Conservation (phyloP, 2,888 invertebrate genomes). For the Lasioglossum marginatum region DNA sequence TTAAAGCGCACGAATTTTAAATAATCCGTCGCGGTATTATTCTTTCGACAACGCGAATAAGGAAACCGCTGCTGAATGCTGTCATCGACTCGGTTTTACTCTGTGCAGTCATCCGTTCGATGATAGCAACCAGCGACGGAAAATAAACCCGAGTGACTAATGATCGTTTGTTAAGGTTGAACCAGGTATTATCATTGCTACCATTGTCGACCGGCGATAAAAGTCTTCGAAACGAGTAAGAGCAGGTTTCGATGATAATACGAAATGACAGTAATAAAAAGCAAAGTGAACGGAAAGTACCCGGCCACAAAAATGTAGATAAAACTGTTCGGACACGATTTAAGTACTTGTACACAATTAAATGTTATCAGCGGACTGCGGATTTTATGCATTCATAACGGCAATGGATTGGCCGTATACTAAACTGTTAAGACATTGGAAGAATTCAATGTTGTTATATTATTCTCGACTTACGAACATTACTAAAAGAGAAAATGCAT, state of each 20-base stretch:
- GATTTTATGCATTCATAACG: not conserved
- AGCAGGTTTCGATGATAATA: not conserved
- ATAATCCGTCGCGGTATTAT: conserved; percentile 7
- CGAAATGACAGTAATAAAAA: not conserved
- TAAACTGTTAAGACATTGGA: too few species aligned
- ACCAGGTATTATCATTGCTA: not conserved
- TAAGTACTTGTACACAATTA: not conserved
- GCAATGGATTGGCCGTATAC: too few species aligned
- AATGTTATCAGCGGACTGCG: not conserved
- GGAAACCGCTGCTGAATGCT: not conserved
- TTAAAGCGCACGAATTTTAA: conserved; percentile 49
- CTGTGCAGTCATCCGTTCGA: conserved; percentile 6
- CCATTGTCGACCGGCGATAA: not conserved
- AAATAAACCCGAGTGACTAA: not conserved
- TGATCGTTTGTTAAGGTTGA: not conserved
- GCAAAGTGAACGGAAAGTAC: not conserved
- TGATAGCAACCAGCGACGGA: not conserved
- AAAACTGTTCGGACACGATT: not conserved
- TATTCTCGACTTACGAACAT: too few species aligned
- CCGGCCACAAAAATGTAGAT: not conserved
- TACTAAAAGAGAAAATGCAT: not conserved
- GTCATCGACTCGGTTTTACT: conserved; percentile 20
- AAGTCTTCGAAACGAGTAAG: not conserved
- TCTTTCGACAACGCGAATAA: conserved; percentile 1
- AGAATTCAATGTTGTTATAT: too few species aligned